phyloP scores from a whole-genome alignment of 92 coral and sea anemone genomes.

The Galaxea fascicularis region DNA sequence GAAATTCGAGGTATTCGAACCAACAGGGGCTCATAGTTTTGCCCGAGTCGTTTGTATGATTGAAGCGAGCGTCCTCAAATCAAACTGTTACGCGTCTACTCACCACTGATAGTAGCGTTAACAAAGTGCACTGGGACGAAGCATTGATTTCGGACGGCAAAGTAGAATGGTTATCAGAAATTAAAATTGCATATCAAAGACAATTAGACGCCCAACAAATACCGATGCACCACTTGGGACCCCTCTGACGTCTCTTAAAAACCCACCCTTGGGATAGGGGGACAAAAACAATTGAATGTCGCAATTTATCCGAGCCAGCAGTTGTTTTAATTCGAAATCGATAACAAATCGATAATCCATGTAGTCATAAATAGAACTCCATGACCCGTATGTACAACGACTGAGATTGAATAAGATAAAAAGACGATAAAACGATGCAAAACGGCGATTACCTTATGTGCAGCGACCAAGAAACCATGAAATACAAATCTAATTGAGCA shows the following conservation, averaged over 20 bases:
- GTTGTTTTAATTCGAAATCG: constrained; percentile 35
- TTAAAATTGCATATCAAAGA: too few relatives aligned
- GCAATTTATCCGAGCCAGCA: constrained; percentile 23
- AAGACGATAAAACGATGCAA: neutral
- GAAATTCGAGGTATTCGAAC: constrained; percentile 1
- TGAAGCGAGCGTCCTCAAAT: too few relatives aligned
- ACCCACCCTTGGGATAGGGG: neutral
- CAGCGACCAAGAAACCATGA: neutral
- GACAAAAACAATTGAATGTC: neutral
- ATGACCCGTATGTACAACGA: constrained; percentile 41
- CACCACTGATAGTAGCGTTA: neutral
- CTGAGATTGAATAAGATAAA: neutral
- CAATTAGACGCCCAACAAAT: too few relatives aligned
- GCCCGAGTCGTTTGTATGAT: constrained; percentile 90
- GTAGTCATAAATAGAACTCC: constrained; percentile 40
- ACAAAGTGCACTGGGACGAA: too few relatives aligned
- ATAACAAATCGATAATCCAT: constrained; percentile 22
- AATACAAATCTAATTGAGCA: neutral
- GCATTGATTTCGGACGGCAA: too few relatives aligned
- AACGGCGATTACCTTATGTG: neutral
- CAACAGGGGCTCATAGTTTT: constrained; percentile 35
- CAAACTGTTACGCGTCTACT: too few relatives aligned
- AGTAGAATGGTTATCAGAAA: too few relatives aligned
- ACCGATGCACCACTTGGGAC: too few relatives aligned
- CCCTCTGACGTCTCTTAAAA: neutral